phyloP scores from a whole-genome alignment of 2,113 vertebrate genomes.

The Thomomys bottae region DNA sequence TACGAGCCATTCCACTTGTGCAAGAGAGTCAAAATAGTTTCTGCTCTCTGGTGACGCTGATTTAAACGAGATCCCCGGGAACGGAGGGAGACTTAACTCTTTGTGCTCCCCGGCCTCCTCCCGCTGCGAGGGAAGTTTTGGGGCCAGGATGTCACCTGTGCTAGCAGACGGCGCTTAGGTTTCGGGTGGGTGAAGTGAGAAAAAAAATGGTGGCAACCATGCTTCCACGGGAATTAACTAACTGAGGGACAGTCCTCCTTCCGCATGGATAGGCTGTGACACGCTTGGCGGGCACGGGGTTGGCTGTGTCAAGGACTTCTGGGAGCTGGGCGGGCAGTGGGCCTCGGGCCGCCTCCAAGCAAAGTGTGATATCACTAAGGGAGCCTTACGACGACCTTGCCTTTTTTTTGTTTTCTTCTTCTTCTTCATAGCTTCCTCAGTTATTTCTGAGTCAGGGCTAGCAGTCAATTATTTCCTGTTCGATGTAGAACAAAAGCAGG shows the following conservation, averaged over 20 bases:
- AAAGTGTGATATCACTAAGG: slow-evolving; percentile 19
- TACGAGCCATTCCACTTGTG: slow-evolving; percentile 83
- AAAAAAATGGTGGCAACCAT: neutral
- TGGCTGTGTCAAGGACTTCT: too few species aligned
- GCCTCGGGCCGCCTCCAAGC: too few species aligned
- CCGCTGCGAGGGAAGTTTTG: neutral
- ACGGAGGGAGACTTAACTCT: slow-evolving; percentile 80
- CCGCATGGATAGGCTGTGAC: neutral
- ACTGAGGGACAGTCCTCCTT: too few species aligned
- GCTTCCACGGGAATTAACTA: neutral
- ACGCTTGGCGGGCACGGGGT: neutral
- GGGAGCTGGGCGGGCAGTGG: too few species aligned
- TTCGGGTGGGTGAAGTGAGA: too few species aligned
- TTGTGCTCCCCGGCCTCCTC: slow-evolving; percentile 55
- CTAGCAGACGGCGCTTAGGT: too few species aligned
- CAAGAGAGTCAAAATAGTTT: slow-evolving; percentile 79
- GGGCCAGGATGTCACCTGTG: too few species aligned
- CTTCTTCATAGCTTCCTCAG: slow-evolving; percentile 67
- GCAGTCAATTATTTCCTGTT: slow-evolving; percentile 74
- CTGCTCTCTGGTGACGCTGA: slow-evolving; percentile 73
- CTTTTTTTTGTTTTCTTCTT: too few species aligned
- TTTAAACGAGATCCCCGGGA: slow-evolving; percentile 77
- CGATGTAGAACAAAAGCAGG: slow-evolving; percentile 68
- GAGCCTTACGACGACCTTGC: neutral
- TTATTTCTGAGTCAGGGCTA: slow-evolving; percentile 69